Percentiles rank a stretch among this genome's conserved stretches.
Evolutionary conservation across 2,888 invertebrate species (phyloP).

Genomic region (Coenonympha glycerion): DNA sequence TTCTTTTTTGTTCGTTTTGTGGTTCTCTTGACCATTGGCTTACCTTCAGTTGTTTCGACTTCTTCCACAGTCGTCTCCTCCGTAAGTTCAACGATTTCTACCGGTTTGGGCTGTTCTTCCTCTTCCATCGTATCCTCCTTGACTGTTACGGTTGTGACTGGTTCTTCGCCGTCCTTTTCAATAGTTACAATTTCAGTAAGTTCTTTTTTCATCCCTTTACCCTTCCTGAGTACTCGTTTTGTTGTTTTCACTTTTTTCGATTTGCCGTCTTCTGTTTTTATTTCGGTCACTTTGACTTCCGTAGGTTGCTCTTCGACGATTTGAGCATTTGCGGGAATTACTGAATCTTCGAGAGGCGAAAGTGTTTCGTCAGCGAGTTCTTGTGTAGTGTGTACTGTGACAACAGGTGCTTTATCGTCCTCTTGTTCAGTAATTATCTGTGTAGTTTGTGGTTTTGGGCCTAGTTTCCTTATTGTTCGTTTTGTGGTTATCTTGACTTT

Average conservation of each 20-base stretch:
- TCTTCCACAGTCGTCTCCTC: background rate
- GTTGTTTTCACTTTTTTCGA: background rate
- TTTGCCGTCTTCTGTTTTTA: background rate
- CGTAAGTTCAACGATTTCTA: too few species aligned
- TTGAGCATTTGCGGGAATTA: slow-evolving; percentile 25
- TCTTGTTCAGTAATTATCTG: slow-evolving; percentile 9
- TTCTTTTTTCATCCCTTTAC: too few species aligned
- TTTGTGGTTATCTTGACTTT: slow-evolving; percentile 30
- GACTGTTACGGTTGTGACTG: too few species aligned
- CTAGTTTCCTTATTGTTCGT: slow-evolving; percentile 26
- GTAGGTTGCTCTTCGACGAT: slow-evolving; percentile 20
- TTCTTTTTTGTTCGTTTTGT: background rate
- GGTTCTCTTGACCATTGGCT: background rate
- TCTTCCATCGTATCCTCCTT: too few species aligned
- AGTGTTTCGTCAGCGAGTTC: slow-evolving; percentile 28
- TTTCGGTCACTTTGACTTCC: slow-evolving; percentile 17
- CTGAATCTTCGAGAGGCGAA: slow-evolving; percentile 25
- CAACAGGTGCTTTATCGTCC: slow-evolving; percentile 31
- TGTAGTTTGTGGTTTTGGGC: slow-evolving; percentile 38
- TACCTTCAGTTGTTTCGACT: too few species aligned
- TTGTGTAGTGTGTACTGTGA: slow-evolving; percentile 35
- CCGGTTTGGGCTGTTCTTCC: too few species aligned
- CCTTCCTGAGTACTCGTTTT: background rate
- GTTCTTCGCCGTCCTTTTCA: too few species aligned
- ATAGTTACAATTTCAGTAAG: too few species aligned